Conservation (phyloP, 1,140 invertebrate species). For the Solenopsis fugax region DNA sequence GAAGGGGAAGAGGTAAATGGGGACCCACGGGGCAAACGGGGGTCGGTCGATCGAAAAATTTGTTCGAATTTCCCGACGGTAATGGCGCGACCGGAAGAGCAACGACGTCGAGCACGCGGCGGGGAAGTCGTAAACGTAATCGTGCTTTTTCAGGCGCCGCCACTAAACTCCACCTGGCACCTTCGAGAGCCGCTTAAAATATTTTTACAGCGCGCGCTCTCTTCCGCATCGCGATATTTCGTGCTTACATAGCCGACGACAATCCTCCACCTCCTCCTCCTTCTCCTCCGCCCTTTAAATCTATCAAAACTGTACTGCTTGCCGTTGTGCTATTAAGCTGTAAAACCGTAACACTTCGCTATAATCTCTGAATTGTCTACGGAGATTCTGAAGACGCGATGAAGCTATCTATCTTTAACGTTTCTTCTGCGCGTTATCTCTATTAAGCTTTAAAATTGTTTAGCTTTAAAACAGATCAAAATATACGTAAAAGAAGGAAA, state of each 20-base stretch:
- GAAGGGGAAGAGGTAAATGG: background rate
- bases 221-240: slow-evolving; percentile 64
- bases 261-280: slow-evolving; percentile 3
- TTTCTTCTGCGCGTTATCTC: background rate
- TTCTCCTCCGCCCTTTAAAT: slow-evolving; percentile 20
- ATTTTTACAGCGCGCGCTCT: slow-evolving; percentile 70
- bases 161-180: slow-evolving; percentile 65
- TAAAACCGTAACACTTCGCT: slow-evolving; percentile 3
- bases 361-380: slow-evolving; percentile 37
- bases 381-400: background rate
- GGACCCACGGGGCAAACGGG: background rate
- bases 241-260: slow-evolving; percentile 58
- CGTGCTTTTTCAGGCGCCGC: slow-evolving; percentile 76
- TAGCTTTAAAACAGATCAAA: background rate
- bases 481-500: background rate
- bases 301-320: slow-evolving; percentile 15
- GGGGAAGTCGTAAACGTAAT: slow-evolving; percentile 75
- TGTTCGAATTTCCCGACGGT: slow-evolving; percentile 37
- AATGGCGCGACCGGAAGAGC: slow-evolving; percentile 13
- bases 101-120: slow-evolving; percentile 11
- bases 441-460: background rate
- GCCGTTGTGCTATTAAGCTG: slow-evolving; percentile 10
- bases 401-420: background rate
- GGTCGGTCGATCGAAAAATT: slow-evolving; percentile 53
- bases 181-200: slow-evolving; percentile 74